Percentiles rank a stretch among this genome's conserved stretches.
Evolutionary conservation across 2,888 invertebrate genomes (phyloP).

Genomic region (Oligia latruncula): DNA sequence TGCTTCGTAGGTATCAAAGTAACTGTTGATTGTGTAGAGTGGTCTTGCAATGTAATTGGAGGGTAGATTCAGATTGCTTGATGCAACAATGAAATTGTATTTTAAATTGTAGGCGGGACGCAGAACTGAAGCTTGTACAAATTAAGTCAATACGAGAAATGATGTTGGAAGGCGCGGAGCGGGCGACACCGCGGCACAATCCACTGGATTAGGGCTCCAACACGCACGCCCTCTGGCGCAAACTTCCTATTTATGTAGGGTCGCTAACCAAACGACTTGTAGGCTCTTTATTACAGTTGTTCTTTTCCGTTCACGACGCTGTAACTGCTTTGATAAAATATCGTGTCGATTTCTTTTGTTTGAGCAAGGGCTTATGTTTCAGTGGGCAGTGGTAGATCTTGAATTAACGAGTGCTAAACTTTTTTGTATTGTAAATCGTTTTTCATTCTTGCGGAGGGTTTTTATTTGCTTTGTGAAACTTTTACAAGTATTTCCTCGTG

Average conservation of each 20-base stretch:
- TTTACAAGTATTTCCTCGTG: constrained; percentile 10
- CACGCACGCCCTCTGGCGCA: constrained; percentile 82
- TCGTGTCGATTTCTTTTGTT: constrained; percentile 80
- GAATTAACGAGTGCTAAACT: constrained; percentile 56
- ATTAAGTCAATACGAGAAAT: constrained; percentile 84
- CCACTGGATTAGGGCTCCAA: constrained; percentile 86
- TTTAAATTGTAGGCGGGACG: constrained; percentile 60
- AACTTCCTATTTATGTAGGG: constrained; percentile 86
- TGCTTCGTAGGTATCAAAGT: constrained; percentile 2
- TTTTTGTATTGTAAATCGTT: constrained; percentile 50
- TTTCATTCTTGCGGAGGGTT: constrained; percentile 34
- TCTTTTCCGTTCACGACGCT: constrained; percentile 86
- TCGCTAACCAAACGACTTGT: constrained; percentile 88
- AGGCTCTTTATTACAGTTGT: constrained; percentile 90
- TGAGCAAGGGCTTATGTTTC: constrained; percentile 72
- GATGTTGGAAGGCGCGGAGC: constrained; percentile 72
- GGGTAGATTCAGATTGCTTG: constrained; percentile 51
- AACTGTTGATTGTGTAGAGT: constrained; percentile 14
- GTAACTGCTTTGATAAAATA: constrained; percentile 86
- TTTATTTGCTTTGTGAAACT: constrained; percentile 26
- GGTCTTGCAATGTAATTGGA: constrained; percentile 30
- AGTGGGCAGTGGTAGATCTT: constrained; percentile 51
- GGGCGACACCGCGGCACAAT: constrained; percentile 78
- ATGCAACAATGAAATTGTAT: constrained; percentile 57
- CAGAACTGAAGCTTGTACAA: constrained; percentile 57